Evolutionary conservation across 2,113 vertebrate species (phyloP), one percentile per base, ranked within the genome.

Genomic region (Mesitornis unicolor): DNA sequence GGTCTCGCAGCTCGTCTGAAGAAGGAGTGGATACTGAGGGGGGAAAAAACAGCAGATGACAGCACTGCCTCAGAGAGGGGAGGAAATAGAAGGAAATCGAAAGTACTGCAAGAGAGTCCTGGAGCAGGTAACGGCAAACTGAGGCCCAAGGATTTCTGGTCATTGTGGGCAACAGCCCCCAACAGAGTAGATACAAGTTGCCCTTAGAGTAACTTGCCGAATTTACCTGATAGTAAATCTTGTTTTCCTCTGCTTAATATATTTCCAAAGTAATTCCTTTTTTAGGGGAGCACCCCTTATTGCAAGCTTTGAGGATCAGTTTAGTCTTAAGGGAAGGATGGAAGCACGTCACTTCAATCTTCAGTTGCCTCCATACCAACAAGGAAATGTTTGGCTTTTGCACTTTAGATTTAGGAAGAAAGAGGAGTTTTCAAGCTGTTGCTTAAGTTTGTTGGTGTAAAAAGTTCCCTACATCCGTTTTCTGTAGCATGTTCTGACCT

Each of bases 231-330:
- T 15, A 7, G 9, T 63, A 61, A 36, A 11, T 18, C 48, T 53
- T 71, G 4, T 9, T 79, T 78, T 79, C 4, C 4, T 67, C 2
- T 45, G 14, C 14, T 42, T 54, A 29, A 12, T 25, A 4, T 9
- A 2, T 57, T 69, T 16, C 16, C 1, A 25, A 9, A n/a, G 10
- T 56, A 70, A 28, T 75, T 60, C 0, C 0, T 11, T 51, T 67
- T 50, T 47, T 24, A 31, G 20, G 6, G 11, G 8, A 43, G 74
- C 20, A 11, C 13, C 11, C 3, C 0, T 0, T 47, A 18, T 17
- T 59, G 47, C 2, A 15, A 40, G 25, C 29, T 56, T 33, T 17
- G 26, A 78, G 36, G 7, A 13, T 56, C 5, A 3, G 13, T 40
- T 82, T 87, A 28, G 13, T 10, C 16, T 61, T 48, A 29, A 89